Base-by-base conservation (phyloP, 2,888 invertebrate genomes). In the Agonopterix heracliana region DNA sequence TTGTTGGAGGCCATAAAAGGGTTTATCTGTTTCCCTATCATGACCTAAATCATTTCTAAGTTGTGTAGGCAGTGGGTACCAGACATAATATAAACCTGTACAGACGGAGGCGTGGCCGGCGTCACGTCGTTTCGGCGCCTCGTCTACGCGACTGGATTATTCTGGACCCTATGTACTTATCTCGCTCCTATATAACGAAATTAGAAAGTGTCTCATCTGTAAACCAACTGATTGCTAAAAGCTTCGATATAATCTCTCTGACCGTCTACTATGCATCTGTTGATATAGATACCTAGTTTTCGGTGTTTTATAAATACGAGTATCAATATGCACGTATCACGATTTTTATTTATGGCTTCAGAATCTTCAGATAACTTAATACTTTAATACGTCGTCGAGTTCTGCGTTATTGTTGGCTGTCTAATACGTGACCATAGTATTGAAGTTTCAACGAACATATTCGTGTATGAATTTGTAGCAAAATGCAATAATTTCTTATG, bases 41-140 rank as follows among this genome's bases (percentile, higher is more conserved):
- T 49, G 52, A 49, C 52, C 49, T 47, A 49, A 52, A 52, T 49
- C 51, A 48, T 45, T 14, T 9, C 59, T 64, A 68, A 69, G 68
- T 68, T 65, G 66, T 64, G 63, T 69, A 58, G 62, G 61, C 66
- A 67, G 41, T 8, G 11, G 3, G 12, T 1, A 9, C 59, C 60
- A 68, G 67, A 62, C 66, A 68, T 68, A 74, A 71, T 71, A 66
- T 64, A 73, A 67, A 68, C 66, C 63, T 71, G 69, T 69, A 66
- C 67, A 68, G 68, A 68, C 64, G 76, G 74, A 78, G 85, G 85
- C 82, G 84, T 80, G 83, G 82, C 64, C 63, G 69, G 68, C 79
- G 78, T 81, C 82, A 82, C 77, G 82, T 74, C 82, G 74, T 74
- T 73, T 72, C 78, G 81, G 80, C 83, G 81, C 82, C 82, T 66